A percentile compares a stretch with the other conserved stretches of the same genome.
phyloP scores from a whole-genome alignment of 2,797 vertebrate genomes.

The Hylomyscus alleni region DNA sequence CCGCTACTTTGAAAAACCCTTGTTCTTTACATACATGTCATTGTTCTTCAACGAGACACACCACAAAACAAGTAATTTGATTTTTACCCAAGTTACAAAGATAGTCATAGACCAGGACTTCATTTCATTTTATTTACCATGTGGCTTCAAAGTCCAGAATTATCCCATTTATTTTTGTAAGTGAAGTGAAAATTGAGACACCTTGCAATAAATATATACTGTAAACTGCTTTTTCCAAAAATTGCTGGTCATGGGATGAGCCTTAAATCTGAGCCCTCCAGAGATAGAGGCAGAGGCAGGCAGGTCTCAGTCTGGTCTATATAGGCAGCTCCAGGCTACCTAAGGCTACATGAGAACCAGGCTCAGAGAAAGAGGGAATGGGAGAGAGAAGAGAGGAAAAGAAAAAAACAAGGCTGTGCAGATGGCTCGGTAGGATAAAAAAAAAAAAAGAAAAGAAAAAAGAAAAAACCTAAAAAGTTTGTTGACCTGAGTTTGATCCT shows the following conservation, averaged over 20 bases:
- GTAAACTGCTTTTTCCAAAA: neutral
- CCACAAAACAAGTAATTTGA: neutral
- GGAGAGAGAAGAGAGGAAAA: too few relatives aligned
- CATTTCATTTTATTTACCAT: conserved; percentile 30
- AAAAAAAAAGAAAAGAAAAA: too few relatives aligned
- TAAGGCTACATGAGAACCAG: neutral
- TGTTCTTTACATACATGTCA: neutral
- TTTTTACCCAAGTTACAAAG: conserved; percentile 23
- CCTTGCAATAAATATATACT: neutral
- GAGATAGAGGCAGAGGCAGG: neutral
- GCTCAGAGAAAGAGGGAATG: neutral
- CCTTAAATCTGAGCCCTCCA: neutral
- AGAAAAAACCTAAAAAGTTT: neutral
- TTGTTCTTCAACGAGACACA: conserved; percentile 32
- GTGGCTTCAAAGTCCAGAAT: conserved; percentile 1
- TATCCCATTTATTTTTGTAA: conserved; percentile 1
- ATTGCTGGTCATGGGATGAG: too few relatives aligned
- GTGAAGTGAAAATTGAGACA: conserved; percentile 24
- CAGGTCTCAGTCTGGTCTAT: neutral
- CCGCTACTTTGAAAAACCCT: conserved; percentile 30
- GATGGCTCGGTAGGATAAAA: too few relatives aligned
- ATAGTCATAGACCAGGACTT: conserved; percentile 1
- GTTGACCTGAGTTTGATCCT: neutral
- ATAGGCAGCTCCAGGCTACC: neutral
- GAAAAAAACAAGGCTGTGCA: neutral